A percentile compares a stretch with the other conserved stretches of the same genome.
Conservation (phyloP, 2,113 vertebrate genomes). For the Malurus alboscapulatus region DNA sequence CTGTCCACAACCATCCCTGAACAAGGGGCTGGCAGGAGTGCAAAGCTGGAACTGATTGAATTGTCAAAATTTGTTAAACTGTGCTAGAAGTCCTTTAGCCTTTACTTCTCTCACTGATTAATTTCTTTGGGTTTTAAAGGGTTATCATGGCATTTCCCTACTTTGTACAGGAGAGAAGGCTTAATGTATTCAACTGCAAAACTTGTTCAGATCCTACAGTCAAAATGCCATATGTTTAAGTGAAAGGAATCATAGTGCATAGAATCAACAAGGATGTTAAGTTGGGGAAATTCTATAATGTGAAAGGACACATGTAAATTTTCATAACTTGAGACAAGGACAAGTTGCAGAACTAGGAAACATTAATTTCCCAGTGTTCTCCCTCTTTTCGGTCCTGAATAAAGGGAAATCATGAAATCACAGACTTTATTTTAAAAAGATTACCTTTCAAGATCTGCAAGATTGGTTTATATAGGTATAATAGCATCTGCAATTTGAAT, state of each 20-base stretch:
- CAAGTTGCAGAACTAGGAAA: background rate
- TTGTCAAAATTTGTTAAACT: too few species aligned
- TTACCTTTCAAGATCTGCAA: background rate
- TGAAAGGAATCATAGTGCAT: background rate
- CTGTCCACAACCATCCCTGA: background rate
- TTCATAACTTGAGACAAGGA: background rate
- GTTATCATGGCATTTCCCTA: background rate
- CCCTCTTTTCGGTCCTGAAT: background rate
- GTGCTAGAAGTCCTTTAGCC: background rate
- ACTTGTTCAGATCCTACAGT: background rate
- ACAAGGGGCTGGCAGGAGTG: background rate
- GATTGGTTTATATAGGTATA: background rate
- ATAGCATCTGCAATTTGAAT: background rate
- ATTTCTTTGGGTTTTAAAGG: background rate
- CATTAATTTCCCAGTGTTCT: background rate
- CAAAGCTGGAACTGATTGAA: background rate
- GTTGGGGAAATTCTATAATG: background rate
- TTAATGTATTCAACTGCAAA: background rate
- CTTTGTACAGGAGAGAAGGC: background rate
- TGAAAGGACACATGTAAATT: background rate
- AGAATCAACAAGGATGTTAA: background rate
- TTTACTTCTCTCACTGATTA: background rate
- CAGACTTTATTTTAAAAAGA: background rate
- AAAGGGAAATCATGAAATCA: background rate
- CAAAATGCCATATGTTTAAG: background rate